phyloP scores from a whole-genome alignment of 2,113 vertebrate genomes.

The Psettodes erumei region DNA sequence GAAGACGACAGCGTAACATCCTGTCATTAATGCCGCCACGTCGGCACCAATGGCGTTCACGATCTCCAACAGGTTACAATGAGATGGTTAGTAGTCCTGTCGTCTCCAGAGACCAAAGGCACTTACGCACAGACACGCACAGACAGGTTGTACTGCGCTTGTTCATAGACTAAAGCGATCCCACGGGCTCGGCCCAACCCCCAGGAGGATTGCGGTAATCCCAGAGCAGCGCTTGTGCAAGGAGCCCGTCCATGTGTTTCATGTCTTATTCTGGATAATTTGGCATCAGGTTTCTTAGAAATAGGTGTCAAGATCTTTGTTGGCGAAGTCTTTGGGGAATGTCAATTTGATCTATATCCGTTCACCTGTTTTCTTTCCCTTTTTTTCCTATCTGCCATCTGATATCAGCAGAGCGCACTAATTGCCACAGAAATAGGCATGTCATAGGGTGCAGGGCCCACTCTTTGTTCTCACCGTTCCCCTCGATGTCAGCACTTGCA shows the following conservation, averaged over 20 bases:
- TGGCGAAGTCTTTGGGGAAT: conserved; percentile 22
- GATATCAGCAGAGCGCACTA: conserved; percentile 29
- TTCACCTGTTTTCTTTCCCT: conserved; percentile 4
- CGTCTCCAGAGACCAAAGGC: conserved; percentile 26
- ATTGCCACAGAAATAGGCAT: conserved; percentile 44
- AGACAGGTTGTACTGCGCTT: conserved; percentile 2
- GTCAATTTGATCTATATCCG: conserved; percentile 39
- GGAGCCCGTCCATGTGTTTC: neutral
- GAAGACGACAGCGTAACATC: neutral
- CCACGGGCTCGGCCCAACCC: conserved; percentile 22
- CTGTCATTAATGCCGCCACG: neutral
- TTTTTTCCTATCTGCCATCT: neutral
- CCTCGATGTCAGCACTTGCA: conserved; percentile 20
- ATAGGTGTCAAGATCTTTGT: conserved; percentile 28
- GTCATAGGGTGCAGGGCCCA: neutral
- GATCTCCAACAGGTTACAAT: neutral
- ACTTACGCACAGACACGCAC: neutral
- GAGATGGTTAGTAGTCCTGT: neutral
- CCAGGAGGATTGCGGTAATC: conserved; percentile 14
- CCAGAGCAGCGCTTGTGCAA: conserved; percentile 2
- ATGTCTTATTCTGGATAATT: conserved; percentile 29
- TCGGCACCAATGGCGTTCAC: conserved; percentile 3
- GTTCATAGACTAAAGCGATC: conserved; percentile 36
- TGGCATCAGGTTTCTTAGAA: conserved; percentile 31
- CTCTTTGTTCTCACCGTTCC: neutral